Conservation (phyloP, 2,888 invertebrate species). For the Nebria brevicollis region DNA sequence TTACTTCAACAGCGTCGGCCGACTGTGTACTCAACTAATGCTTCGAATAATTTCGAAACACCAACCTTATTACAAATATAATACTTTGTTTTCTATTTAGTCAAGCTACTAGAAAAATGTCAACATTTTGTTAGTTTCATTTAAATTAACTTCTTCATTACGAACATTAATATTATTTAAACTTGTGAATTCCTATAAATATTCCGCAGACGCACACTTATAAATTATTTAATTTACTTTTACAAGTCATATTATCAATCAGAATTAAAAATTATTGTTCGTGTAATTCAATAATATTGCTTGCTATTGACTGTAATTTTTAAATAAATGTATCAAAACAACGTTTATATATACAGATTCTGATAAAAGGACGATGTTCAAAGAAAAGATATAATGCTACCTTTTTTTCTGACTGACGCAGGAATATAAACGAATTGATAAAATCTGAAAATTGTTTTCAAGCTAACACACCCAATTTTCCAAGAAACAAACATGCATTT, state of each 20-base stretch:
- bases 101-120: neutral
- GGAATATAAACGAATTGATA: neutral
- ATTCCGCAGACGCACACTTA: no score
- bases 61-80: conserved; percentile 6
- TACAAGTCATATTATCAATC: no score
- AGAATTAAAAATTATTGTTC: no score
- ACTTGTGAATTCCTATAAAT: no score
- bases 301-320: no score
- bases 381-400: neutral
- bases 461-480: conserved; percentile 14
- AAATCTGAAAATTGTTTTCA: neutral
- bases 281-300: no score
- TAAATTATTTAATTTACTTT: no score
- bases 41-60: conserved; percentile 1
- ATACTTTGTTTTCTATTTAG: neutral
- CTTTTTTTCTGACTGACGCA: no score
- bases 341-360: neutral
- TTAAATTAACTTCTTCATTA: neutral
- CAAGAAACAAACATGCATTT: neutral
- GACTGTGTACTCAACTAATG: conserved; percentile 28
- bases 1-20: conserved; percentile 26
- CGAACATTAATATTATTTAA: no score
- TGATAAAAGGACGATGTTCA: neutral
- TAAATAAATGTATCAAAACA: neutral
- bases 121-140: neutral